A percentile compares a stretch with the other conserved stretches of the same genome.
Evolutionary conservation across 2,888 invertebrate genomes (phyloP).

Genomic region (Luperina testacea): DNA sequence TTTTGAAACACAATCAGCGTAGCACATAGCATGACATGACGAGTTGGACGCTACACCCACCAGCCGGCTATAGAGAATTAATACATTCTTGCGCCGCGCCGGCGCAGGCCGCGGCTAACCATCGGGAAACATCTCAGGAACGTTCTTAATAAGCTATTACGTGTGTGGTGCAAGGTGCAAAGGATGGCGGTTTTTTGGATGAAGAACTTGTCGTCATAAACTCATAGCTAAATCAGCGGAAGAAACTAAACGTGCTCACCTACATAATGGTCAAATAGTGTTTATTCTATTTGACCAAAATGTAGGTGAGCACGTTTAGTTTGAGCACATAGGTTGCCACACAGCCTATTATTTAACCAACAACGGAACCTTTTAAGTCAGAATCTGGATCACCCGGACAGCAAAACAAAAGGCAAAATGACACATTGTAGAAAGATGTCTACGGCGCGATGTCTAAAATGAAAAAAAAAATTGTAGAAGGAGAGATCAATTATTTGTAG

Average conservation of each 20-base stretch:
- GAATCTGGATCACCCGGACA: no score
- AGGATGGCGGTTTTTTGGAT: not conserved
- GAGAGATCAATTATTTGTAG: no score
- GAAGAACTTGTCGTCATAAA: not conserved
- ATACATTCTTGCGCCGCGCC: constrained; percentile 69
- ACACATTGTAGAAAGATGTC: no score
- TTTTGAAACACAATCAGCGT: constrained; percentile 33
- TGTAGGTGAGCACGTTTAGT: not conserved
- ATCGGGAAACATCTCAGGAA: constrained; percentile 74
- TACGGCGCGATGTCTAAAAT: not conserved
- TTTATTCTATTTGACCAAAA: not conserved
- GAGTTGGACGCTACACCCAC: constrained; percentile 36
- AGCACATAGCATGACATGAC: constrained; percentile 44
- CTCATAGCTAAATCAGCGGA: not conserved
- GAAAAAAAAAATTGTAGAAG: not conserved
- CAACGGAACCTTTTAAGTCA: not conserved
- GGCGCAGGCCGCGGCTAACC: constrained; percentile 64
- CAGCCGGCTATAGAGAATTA: constrained; percentile 63
- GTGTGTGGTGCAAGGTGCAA: constrained; percentile 48
- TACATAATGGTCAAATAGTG: not conserved
- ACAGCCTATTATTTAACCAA: not conserved
- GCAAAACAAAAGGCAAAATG: not conserved
- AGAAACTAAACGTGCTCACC: not conserved
- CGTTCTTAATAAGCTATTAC: constrained; percentile 74
- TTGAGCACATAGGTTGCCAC: not conserved